Evolutionary conservation across 1,140 invertebrate species (phyloP).

Genomic region (Brachystomella parvula): DNA sequence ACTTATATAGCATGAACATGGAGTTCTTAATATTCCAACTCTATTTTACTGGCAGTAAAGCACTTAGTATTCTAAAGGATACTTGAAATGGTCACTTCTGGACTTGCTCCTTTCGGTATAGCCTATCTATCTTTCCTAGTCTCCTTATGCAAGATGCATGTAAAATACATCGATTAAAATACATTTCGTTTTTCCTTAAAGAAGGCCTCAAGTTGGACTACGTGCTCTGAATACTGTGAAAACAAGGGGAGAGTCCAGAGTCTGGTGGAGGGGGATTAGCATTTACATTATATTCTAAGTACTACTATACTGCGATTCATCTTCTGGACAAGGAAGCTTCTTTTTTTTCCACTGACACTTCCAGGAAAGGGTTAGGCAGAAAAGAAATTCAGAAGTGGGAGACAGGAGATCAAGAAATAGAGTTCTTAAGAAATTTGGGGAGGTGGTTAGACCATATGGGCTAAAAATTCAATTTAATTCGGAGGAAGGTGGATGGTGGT

Average conservation of each 20-base stretch:
- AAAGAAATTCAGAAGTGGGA: neutral
- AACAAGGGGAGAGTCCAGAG: neutral
- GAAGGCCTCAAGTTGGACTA: neutral
- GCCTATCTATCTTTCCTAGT: slow-evolving; percentile 19
- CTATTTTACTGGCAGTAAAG: neutral
- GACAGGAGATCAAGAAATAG: neutral
- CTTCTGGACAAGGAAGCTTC: neutral
- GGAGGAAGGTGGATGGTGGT: slow-evolving; percentile 38
- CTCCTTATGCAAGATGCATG: slow-evolving; percentile 40
- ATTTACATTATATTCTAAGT: slow-evolving; percentile 13
- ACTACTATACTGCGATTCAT: slow-evolving; percentile 12
- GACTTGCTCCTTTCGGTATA: slow-evolving; percentile 18
- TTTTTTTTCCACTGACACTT: neutral
- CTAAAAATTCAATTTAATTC: slow-evolving; percentile 40
- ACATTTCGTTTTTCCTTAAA: slow-evolving; percentile 25
- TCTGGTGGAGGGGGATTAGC: neutral
- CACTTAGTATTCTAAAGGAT: slow-evolving; percentile 36
- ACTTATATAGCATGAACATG: too few relatives aligned
- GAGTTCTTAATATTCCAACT: slow-evolving; percentile 2
- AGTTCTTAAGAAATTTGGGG: neutral
- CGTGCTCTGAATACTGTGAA: neutral
- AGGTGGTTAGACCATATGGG: slow-evolving; percentile 25
- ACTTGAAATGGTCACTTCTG: slow-evolving; percentile 36
- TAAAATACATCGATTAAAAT: slow-evolving; percentile 41
- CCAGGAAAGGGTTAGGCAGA: neutral